Base-by-base conservation (phyloP, 2,113 vertebrate genomes). In the Prolemur simus region DNA sequence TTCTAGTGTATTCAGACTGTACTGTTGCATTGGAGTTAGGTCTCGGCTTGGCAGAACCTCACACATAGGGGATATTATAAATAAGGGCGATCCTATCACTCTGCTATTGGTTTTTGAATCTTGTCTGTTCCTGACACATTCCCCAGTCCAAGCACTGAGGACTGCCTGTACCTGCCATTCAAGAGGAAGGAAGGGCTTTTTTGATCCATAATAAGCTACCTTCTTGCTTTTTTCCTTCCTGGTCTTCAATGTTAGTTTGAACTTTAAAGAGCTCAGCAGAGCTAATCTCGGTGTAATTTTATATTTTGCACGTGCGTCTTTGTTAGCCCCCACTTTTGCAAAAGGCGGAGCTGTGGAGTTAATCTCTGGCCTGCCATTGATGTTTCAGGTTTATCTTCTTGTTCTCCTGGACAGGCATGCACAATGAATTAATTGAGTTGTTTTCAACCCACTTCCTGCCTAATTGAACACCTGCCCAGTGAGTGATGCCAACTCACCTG, bases 381-480 rank as follows among this genome's bases (percentile, higher is more conserved):
- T 42, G 32, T 66, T 90, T 87, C 58, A 29, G 77, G 56, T 77
- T 81, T 73, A 34, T 89, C 81, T 71, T 23, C 66, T 17, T 42
- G 39, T 69, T 89, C 71, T 68, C n/a, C 10, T 47, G 86, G 91
- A 94, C 39, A 73, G 54, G 64, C 58, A 4, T 13, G 47, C 95
- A 86, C 91, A 54, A 4, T 21, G 56, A 94, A 87, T 87, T 87
- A 90, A 83, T 73, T 63, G 96, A 91, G 60, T 63, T 91, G 71
- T 94, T 94, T 94, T 76, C 66, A 63, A 13, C 63, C 49, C 18
- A 23, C 68, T 94, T 92, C n/a, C 64, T 69, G 66, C 64, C 76
- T 87, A 56, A 69, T 39, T 77, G 69, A 96, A 95, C 91, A 89
- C 89, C 92, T 96, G 95, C 54, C 13, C 34, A 6, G 83, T 20